Base-by-base conservation (phyloP, 2,113 vertebrate species). In the Steatornis caripensis region DNA sequence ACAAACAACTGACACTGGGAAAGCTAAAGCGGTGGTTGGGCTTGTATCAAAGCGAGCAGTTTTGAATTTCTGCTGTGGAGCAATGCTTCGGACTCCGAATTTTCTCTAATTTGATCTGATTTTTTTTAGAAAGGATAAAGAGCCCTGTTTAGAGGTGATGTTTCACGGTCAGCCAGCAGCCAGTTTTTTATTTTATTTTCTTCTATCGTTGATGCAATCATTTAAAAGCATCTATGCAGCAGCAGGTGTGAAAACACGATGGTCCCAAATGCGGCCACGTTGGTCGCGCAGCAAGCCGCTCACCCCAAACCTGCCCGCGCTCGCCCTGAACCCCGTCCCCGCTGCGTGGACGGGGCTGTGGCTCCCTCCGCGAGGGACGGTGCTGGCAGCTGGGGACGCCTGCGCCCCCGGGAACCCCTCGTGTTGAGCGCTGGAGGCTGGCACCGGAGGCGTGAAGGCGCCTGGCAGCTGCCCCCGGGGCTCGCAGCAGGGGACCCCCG, bases 401-500 rank as follows among this genome's bases (percentile, higher is more conserved):
- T 12, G 30, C 4, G 5, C 82, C 62, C 1, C 1, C 0, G 0
- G 78, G 68, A 66, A 41, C 12, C 84, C 75, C 70, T 29, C 43
- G 6, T 43, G 69, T 48, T 0, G 11, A 60, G 64, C 1, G 6
- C 65, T 1, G 0, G 39, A 45, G 49, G 11, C 49, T 55, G 76
- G 76, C 89, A 24, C 57, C 0, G 37, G 21, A 64, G 57, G 58
- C 30, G 92, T 87, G 78, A 48, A 62, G 90, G 64, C 1, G 0
- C 16, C 87, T 81, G 90, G 46, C 74, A 64, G 68, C 46, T 1
- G 2, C 30, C 43, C 39, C 71, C 8, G 11, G 11, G 64, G 30
- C 58, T 53, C 1, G 0, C 10, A 23, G 9, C 1, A 0, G 1
- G 39, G 21, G 57, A 65, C 61, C 57, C 65, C 57, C 1, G 0